phyloP scores from a whole-genome alignment of 2,888 invertebrate genomes.

The Philereme vetulata region DNA sequence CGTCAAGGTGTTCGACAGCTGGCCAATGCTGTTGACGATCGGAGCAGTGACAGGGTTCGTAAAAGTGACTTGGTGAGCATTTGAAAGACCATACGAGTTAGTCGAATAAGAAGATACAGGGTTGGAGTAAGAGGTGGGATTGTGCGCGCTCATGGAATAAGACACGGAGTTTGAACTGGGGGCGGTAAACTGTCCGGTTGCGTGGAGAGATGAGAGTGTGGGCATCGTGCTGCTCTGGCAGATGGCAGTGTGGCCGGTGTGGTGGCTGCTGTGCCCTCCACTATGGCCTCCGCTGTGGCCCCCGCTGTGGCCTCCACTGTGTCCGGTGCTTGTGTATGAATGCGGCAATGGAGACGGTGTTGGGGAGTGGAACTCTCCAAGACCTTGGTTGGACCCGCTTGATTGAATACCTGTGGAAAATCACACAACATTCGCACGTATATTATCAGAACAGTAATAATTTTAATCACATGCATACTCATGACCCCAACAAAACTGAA shows the following conservation, averaged over 20 bases:
- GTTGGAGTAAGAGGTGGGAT: conserved; percentile 80
- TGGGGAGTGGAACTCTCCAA: conserved; percentile 86
- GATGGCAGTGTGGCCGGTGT: conserved; percentile 65
- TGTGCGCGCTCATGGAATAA: conserved; percentile 80
- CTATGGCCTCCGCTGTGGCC: conserved; percentile 38
- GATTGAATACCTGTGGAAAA: conserved; percentile 82
- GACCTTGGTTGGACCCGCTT: conserved; percentile 88
- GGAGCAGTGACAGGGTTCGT: conserved; percentile 79
- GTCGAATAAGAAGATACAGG: conserved; percentile 78
- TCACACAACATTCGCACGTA: conserved; percentile 21
- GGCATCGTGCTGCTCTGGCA: conserved; percentile 88
- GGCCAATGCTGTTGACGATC: conserved; percentile 77
- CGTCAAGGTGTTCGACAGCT: conserved; percentile 77
- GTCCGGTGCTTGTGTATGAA: conserved; percentile 75
- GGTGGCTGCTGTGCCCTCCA: conserved; percentile 35
- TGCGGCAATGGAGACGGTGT: conserved; percentile 84
- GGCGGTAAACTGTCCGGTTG: conserved; percentile 72
- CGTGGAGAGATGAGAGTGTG: conserved; percentile 81
- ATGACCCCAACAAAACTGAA: too few species aligned
- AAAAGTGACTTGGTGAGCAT: conserved; percentile 81
- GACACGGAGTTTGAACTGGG: conserved; percentile 78
- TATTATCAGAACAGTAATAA: neutral
- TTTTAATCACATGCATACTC: too few species aligned
- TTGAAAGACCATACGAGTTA: conserved; percentile 72
- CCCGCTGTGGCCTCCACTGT: conserved; percentile 33